phyloP scores from a whole-genome alignment of 2,113 vertebrate genomes.

The Macroglossus sobrinus region DNA sequence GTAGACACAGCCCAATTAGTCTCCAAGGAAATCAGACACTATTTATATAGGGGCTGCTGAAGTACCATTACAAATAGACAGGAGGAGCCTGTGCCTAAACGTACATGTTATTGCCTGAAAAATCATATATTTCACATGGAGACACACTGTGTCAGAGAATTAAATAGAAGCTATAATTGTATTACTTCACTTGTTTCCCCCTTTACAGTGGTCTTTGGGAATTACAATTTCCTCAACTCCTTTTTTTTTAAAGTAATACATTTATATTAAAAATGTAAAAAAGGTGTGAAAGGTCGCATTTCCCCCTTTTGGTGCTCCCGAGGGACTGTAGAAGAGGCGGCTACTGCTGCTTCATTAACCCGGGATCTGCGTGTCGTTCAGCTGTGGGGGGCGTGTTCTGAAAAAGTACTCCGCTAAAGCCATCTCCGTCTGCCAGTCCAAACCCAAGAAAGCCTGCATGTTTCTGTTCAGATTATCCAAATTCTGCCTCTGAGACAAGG shows the following conservation, averaged over 20 bases:
- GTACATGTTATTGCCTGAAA: not conserved
- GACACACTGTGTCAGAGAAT: not conserved
- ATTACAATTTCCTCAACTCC: conserved; percentile 51
- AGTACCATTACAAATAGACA: not conserved
- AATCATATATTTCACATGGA: not conserved
- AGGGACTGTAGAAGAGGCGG: conserved; percentile 42
- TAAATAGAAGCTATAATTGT: conserved; percentile 21
- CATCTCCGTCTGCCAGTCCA: not conserved
- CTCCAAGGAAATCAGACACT: conserved; percentile 29
- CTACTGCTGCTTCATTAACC: conserved; percentile 70
- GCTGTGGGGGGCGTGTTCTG: conserved; percentile 56
- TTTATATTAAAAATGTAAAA: conserved; percentile 57
- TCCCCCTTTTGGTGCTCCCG: conserved; percentile 32
- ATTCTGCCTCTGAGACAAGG: not conserved
- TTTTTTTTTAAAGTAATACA: conserved; percentile 14
- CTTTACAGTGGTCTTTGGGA: conserved; percentile 47
- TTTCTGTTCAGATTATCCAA: not conserved
- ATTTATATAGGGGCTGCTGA: rapidly evolving
- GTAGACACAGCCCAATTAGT: not conserved
- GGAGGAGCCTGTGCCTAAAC: not conserved
- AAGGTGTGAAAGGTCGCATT: conserved; percentile 17
- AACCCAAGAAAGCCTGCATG: not conserved
- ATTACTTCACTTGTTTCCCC: not conserved
- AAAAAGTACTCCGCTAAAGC: conserved; percentile 43
- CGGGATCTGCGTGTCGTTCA: conserved; percentile 17